Base-by-base conservation (phyloP, 2,797 vertebrate genomes). In the Microcaecilia unicolor region DNA sequence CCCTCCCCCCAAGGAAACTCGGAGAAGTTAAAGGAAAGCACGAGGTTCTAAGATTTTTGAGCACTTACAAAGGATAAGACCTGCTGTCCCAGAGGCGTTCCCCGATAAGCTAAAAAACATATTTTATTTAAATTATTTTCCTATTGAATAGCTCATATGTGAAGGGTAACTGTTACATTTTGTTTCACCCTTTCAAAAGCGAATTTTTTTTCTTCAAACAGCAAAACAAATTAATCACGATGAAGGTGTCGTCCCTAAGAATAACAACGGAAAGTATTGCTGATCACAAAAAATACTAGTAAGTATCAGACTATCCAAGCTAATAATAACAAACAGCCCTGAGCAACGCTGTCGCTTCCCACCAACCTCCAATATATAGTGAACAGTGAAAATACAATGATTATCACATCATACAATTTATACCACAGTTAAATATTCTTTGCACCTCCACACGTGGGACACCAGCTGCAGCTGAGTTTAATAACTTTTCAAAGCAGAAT, bases 181-280 rank as follows among this genome's bases (percentile, higher is more conserved):
- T 43, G 40, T 54, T 51, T 25, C 22, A 28, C 50, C 39, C 48
- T 44, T 64, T 51, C 34, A 27, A 55, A 28, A 25, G 22, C n/a
- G n/a, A n/a, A n/a, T n/a, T n/a, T n/a, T n/a, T n/a, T n/a, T n/a
- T n/a, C n/a, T n/a, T n/a, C n/a, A n/a, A n/a, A n/a, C n/a, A n/a
- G n/a, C n/a, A n/a, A n/a, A n/a, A n/a, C n/a, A n/a, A n/a, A n/a
- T n/a, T n/a, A n/a, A n/a, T n/a, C n/a, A n/a, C n/a, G n/a, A n/a
- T n/a, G n/a, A n/a, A n/a, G n/a, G n/a, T n/a, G n/a, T n/a, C n/a
- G n/a, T n/a, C n/a, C n/a, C n/a, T n/a, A n/a, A n/a, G n/a, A n/a
- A n/a, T n/a, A n/a, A n/a, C n/a, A n/a, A n/a, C n/a, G n/a, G n/a
- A n/a, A n/a, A n/a, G n/a, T n/a, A n/a, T n/a, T n/a, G n/a, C n/a